Base-by-base conservation (phyloP, 1,140 invertebrate genomes). In the Megathymus violae region DNA sequence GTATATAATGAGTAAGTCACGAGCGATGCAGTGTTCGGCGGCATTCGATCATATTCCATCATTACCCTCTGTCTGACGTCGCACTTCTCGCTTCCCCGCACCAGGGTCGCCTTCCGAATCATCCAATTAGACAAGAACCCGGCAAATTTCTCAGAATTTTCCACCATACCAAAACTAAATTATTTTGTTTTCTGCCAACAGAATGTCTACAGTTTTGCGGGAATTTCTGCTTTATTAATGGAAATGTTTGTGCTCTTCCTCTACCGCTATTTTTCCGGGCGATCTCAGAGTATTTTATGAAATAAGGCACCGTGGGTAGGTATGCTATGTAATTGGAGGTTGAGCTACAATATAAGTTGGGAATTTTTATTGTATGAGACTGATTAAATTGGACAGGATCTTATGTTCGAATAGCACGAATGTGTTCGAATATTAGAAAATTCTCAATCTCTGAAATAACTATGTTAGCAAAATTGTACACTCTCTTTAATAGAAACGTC, bases 221-320 rank as follows among this genome's bases (percentile, higher is more conserved):
- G 38, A 15, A 43, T 54, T 54, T 14, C 4, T 54, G 51, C 19
- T 54, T 54, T 54, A 54, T 54, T 43, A 43, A 54, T 54, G 51
- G 38, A 25, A 43, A 54, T 43, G 38, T 54, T 54, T 41, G 11
- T 43, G 19, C 38, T 22, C 38, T 43, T 41, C 19, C 38, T 54
- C 9, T 38, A 38, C 15, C 9, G 14, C 34, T 27, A 43, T 54
- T 54, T 54, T 54, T 43, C 38, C 34, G 17, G 50, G n/a, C 34
- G 34, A 36, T 36, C 16, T 19, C 16, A 1, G 13, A 11, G 17
- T 52, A 41, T 52, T 52, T 52, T 25, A 51, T 51, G 48, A 51
- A 51, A 51, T 51, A 51, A 19, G 48, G 31, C 34, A 11, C 34
- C 34, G 27, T 34, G 14, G 48, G 27, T 34, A 9, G 48, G 27